A percentile compares a stretch with the other conserved stretches of the same genome.
phyloP scores from a whole-genome alignment of 2,888 invertebrate genomes.

The Heliothis peltigera region DNA sequence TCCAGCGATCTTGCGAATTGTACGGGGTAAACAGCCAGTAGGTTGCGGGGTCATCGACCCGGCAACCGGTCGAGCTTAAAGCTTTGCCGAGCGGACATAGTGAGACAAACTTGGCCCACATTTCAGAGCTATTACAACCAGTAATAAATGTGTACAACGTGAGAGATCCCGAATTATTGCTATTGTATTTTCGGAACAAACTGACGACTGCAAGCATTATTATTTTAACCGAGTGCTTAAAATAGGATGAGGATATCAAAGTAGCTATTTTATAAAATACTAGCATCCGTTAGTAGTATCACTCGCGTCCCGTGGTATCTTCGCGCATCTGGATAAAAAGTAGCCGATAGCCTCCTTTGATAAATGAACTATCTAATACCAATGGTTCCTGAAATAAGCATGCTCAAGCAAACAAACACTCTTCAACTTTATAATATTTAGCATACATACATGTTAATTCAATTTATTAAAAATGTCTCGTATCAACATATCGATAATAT shows the following conservation, averaged over 20 bases:
- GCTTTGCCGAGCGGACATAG: constrained; percentile 80
- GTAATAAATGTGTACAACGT: constrained; percentile 53
- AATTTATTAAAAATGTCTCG: not conserved
- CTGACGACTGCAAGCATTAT: not conserved
- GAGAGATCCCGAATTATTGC: constrained; percentile 29
- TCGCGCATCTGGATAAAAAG: no score
- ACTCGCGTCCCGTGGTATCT: no score
- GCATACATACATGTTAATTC: not conserved
- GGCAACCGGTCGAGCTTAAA: constrained; percentile 87
- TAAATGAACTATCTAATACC: no score
- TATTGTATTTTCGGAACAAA: constrained; percentile 22
- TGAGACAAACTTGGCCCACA: constrained; percentile 86
- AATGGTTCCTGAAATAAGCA: no score
- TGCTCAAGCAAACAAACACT: no score
- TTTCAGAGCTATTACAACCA: constrained; percentile 72
- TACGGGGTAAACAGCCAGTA: constrained; percentile 78
- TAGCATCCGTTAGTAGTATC: no score
- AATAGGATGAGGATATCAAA: no score
- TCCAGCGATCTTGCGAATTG: constrained; percentile 64
- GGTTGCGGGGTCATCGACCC: constrained; percentile 86
- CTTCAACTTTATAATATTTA: no score
- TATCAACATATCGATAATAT: not conserved
- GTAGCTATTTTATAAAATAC: no score
- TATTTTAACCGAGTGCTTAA: not conserved
- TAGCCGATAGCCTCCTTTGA: no score